Base-by-base conservation (phyloP, 2,797 vertebrate genomes). In the Chaetophractus vellerosus region DNA sequence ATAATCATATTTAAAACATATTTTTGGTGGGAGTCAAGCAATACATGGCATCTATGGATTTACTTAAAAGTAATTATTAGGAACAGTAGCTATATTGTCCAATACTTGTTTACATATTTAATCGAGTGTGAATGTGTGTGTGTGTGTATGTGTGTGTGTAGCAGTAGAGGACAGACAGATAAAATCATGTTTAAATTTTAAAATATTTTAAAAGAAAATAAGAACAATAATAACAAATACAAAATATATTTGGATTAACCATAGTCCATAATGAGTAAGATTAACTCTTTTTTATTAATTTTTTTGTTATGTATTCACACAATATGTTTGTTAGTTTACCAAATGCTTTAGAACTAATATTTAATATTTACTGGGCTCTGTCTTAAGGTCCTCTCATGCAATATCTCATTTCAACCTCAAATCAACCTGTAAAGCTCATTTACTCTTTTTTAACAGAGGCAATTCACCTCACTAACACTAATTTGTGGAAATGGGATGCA, bases 151-250 rank as follows among this genome's bases (percentile, higher is more conserved):
- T 12, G 6, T 48, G 5, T 74, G 21, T 68, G 1, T 15, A 76
- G 3, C 87, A 10, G 2, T 38, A 0, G 21, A 9, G 5, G 14
- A 2, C 5, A 88, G 7, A 45, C 10, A 6, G 2, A 0, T 59
- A 4, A 28, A 90, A 63, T 6, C 1, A 55, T 76, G 10, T 36
- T 72, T 50, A 80, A 50, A 55, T 6, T 14, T 69, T 48, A 31
- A 72, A 83, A 63, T 82, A 26, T 59, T 61, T 94, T 92, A 74
- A 57, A 59, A 52, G 6, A 76, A 71, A 85, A 72, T 0, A 61
- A 89, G 38, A 63, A 89, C 68, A 59, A 28, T 55, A 36, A 66
- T 82, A 50, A n/a, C 1, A 80, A 74, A 45, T 45, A 38, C 36
- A 2, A 90, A 84, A 74, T 9, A 79, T 26, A 50, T 24, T 33